Percentiles rank a stretch among this genome's conserved stretches.
Evolutionary conservation across 35 echinoderm and acorn worm genomes (phyloP).

Genomic region (Stichopus chloronotus): DNA sequence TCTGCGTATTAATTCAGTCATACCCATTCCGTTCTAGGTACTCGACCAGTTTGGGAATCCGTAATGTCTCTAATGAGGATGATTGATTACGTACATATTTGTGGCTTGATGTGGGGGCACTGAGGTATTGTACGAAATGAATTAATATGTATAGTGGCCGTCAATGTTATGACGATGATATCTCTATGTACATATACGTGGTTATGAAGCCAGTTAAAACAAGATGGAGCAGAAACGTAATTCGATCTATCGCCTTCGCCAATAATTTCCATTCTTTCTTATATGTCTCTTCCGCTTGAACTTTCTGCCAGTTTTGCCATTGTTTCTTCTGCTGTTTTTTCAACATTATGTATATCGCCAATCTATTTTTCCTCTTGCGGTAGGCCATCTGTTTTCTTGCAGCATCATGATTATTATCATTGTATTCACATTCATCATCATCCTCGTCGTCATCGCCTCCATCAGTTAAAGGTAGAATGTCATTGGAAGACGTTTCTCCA

Average conservation of each 20-base stretch:
- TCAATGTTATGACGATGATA: neutral
- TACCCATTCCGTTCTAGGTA: too few relatives aligned
- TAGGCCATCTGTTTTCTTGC: neutral
- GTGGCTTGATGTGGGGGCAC: too few relatives aligned
- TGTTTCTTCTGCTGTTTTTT: neutral
- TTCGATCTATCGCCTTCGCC: conserved; percentile 24
- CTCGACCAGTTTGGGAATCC: too few relatives aligned
- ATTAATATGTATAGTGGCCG: too few relatives aligned
- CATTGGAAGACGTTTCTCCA: neutral
- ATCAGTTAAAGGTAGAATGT: neutral
- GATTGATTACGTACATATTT: too few relatives aligned
- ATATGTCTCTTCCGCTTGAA: conserved; percentile 12
- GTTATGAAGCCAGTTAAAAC: neutral
- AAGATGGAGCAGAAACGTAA: conserved; percentile 31
- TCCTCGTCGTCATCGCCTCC: neutral
- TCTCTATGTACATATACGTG: neutral
- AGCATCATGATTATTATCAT: neutral
- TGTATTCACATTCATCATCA: neutral
- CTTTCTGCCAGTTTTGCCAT: neutral
- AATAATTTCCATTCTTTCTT: conserved; percentile 46
- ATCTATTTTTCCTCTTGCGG: neutral
- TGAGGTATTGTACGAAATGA: too few relatives aligned
- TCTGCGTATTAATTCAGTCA: too few relatives aligned
- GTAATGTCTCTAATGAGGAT: too few relatives aligned
- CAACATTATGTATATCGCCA: neutral